These are phyloP conservation scores for Agrilus mali DNA, from an alignment of 2,888 invertebrate genomes.

Conservation along the genomic window DNA sequence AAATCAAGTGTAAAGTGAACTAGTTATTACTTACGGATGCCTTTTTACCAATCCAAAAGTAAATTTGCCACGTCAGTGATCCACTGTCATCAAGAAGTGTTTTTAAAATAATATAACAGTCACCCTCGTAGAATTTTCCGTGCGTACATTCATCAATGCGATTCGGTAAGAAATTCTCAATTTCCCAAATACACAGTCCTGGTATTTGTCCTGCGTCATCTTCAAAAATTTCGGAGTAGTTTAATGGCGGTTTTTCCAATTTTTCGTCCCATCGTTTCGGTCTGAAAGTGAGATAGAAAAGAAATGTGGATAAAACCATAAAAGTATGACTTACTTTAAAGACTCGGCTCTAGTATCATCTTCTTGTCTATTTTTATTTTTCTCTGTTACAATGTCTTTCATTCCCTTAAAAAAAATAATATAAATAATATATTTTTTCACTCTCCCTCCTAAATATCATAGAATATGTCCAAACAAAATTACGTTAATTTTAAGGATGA, in stretches of 20 bases:
- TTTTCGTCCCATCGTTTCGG: slow-evolving; percentile 96
- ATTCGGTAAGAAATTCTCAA: slow-evolving; percentile 97
- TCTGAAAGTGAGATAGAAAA: slow-evolving; percentile 36
- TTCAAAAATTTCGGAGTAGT: slow-evolving; percentile 96
- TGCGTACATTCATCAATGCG: slow-evolving; percentile 86
- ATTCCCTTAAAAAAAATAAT: slow-evolving; percentile 46
- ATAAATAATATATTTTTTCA: too few relatives aligned
- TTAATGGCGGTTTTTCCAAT: slow-evolving; percentile 85
- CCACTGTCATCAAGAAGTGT: slow-evolving; percentile 75
- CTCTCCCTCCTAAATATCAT: slow-evolving; percentile 5
- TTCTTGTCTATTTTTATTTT: slow-evolving; percentile 57
- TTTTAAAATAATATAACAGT: slow-evolving; percentile 94
- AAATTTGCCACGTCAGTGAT: slow-evolving; percentile 87
- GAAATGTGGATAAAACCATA: slow-evolving; percentile 1
- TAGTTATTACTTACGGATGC: slow-evolving; percentile 60
- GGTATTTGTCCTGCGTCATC: slow-evolving; percentile 88
- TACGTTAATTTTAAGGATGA: neutral
- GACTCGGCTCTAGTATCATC: slow-evolving; percentile 56
- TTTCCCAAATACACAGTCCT: slow-evolving; percentile 95
- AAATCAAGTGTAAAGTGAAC: neutral
- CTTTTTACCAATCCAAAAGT: slow-evolving; percentile 97
- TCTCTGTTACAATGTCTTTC: slow-evolving; percentile 75
- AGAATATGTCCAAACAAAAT: too few relatives aligned
- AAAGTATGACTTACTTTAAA: slow-evolving; percentile 46
- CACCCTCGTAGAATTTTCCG: slow-evolving; percentile 98